A percentile compares a stretch with the other conserved stretches of the same genome.
These are phyloP conservation scores for Crotalus tigris DNA, from an alignment of 2,113 vertebrate genomes.

Conservation along the genomic window DNA sequence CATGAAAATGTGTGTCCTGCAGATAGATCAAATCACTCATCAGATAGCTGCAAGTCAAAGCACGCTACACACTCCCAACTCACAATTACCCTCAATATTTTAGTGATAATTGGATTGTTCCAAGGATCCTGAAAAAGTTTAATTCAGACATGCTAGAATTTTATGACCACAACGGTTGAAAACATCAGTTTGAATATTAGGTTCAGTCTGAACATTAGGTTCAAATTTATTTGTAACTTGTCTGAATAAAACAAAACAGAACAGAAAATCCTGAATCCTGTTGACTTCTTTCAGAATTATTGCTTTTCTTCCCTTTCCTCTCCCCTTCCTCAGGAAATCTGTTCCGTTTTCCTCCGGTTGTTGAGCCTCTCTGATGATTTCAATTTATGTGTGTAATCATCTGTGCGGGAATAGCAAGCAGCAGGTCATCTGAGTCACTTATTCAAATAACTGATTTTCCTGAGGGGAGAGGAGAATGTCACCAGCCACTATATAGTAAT, in stretches of 20 bases:
- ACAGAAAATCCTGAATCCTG: background rate
- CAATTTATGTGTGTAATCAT: conserved; percentile 68
- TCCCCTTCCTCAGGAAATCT: background rate
- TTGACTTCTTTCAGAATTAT: background rate
- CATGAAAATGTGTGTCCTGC: background rate
- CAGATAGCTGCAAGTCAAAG: background rate
- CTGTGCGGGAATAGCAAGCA: conserved; percentile 75
- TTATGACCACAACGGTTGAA: background rate
- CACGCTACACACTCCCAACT: background rate
- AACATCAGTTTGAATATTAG: background rate
- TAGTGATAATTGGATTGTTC: background rate
- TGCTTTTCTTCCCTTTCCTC: background rate
- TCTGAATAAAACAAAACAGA: background rate
- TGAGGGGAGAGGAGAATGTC: conserved; percentile 72
- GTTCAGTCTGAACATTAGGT: background rate
- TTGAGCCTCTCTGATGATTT: conserved; percentile 49
- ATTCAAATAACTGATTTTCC: conserved; percentile 80
- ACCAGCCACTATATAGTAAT: conserved; percentile 68
- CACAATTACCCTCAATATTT: background rate
- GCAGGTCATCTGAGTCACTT: conserved; percentile 74
- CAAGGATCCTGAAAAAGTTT: background rate
- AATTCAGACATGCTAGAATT: background rate
- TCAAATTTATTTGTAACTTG: background rate
- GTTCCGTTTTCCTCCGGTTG: conserved; percentile 33
- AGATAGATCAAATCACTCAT: background rate